phyloP scores from a whole-genome alignment of 2,797 vertebrate genomes.

The Coregonus sp. region DNA sequence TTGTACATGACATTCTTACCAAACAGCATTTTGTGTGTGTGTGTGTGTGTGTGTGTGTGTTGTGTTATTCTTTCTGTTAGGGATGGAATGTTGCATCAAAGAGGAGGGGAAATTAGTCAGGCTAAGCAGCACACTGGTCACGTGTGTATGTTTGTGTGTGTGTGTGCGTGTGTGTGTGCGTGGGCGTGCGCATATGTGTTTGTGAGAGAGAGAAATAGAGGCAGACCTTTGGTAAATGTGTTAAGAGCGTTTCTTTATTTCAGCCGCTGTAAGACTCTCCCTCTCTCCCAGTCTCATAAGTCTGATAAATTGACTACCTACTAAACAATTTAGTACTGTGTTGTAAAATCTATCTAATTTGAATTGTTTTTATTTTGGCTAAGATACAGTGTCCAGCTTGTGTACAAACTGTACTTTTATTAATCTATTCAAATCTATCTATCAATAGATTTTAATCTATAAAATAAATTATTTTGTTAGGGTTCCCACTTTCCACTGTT shows the following conservation, averaged over 20 bases:
- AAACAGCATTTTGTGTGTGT: no score
- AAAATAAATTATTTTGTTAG: neutral
- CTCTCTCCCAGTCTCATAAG: neutral
- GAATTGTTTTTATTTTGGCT: neutral
- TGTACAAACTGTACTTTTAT: neutral
- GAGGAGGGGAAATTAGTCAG: no score
- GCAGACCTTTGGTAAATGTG: neutral
- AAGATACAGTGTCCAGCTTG: neutral
- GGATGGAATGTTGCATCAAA: no score
- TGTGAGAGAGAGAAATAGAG: neutral
- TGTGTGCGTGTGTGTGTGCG: conserved; percentile 6
- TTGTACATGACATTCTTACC: no score
- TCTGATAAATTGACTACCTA: neutral
- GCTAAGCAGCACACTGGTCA: no score
- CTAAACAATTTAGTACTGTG: neutral
- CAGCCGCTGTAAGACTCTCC: neutral
- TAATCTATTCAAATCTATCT: no score
- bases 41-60: no score
- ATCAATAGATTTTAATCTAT: no score
- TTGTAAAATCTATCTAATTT: neutral
- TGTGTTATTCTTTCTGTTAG: no score
- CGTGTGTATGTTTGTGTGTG: no score
- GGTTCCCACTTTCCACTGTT: neutral
- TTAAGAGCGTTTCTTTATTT: neutral
- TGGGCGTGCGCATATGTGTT: neutral